Conservation (phyloP, 1,140 invertebrate genomes). For the Triops longicaudatus region DNA sequence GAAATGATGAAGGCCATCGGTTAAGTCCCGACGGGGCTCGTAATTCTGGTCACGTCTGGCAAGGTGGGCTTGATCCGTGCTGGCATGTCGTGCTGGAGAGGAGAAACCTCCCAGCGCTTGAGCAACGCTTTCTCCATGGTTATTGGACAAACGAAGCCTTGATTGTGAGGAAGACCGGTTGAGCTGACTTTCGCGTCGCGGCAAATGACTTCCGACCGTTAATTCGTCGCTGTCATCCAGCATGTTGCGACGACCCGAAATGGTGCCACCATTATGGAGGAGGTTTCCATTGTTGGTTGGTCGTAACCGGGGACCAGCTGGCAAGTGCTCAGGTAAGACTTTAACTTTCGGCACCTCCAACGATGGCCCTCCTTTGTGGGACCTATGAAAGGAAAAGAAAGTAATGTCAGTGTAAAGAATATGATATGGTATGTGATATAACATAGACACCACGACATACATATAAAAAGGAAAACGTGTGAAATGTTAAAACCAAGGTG, state of each 20-base stretch:
- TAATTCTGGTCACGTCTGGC: not conserved
- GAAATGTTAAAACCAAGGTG: no score
- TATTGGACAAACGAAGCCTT: not conserved
- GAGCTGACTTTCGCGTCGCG: not conserved
- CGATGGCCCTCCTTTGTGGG: not conserved
- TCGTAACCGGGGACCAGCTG: not conserved
- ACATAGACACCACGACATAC: no score
- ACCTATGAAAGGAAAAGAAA: not conserved
- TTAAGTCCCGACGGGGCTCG: not conserved
- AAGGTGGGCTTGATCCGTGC: not conserved
- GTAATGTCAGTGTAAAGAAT: not conserved
- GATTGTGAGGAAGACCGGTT: constrained; percentile 1
- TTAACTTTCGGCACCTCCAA: constrained; percentile 5
- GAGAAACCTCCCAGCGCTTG: not conserved
- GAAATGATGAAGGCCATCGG: not conserved
- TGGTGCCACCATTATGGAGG: constrained; percentile 21
- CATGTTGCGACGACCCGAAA: constrained; percentile 7
- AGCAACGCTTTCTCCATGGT: not conserved
- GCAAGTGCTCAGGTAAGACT: constrained; percentile 20
- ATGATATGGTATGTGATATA: not conserved
- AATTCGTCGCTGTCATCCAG: not conserved
- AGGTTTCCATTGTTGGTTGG: constrained; percentile 22
- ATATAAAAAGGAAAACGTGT: no score
- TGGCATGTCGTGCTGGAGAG: not conserved
- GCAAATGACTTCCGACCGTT: not conserved